Evolutionary conservation across 2,888 invertebrate species (phyloP), one percentile per base, ranked within the genome.

Genomic region (Creontiades dilutus): DNA sequence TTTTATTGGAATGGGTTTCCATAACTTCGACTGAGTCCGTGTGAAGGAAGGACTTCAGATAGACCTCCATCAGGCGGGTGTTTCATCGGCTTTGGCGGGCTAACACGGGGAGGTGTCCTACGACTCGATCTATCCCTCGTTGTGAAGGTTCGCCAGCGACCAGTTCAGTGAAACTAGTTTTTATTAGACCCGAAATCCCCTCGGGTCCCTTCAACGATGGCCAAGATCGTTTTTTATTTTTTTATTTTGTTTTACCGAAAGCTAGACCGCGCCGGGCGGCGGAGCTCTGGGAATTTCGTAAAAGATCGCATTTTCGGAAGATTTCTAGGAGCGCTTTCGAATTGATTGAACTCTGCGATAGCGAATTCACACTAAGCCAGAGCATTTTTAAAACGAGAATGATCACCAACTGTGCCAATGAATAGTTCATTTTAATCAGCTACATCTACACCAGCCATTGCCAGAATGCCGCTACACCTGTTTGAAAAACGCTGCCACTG

Each of bases 131-230:
- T 61, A 68, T 23, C 23, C 68, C 9, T 9, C 9, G 82, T 19
- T 47, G 82, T 52, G 19, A 52, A 82, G 82, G 82, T 82, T 82
- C 19, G 82, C n/a, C 85, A 85, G 57, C 55, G 61, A 85, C 85
- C 85, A 85, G 85, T 85, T 85, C 85, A 85, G 57, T 85, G 85
- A 85, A 85, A 85, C 85, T 85, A 85, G 85, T 85, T 85, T 85
- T 85, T 85, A 85, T 85, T 85, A 37, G 85, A 16, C 57, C 57
- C 55, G 85, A 46, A 37, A 27, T 55, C 84, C 47, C 55, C 55
- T 55, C 55, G 13, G 84, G 84, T 0, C 5, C 78, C 37, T 27
- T 78, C 46, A 16, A 37, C 78, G 78, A 14, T 78, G 78, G 78
- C 78, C 46, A 46, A 46, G 16, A 37, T 2, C 37, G 37, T 37